Percentiles rank a stretch among this genome's conserved stretches.
Evolutionary conservation across 1,140 invertebrate genomes (phyloP).

Genomic region (Ylistrum balloti): DNA sequence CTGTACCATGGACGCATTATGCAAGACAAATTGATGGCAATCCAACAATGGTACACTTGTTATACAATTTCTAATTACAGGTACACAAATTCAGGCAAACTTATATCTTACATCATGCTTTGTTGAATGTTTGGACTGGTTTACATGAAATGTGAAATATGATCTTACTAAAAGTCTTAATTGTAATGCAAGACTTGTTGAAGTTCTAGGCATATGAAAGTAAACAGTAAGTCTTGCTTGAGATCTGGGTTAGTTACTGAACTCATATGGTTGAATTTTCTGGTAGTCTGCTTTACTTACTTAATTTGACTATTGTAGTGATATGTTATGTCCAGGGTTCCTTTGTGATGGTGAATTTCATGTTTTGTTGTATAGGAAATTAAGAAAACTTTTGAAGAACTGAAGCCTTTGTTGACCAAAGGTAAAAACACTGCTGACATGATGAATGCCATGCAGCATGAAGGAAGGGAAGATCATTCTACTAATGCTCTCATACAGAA

Average conservation of each 20-base stretch:
- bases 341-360: neutral
- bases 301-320: no score
- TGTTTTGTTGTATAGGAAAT: slow-evolving; percentile 68
- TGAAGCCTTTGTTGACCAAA: slow-evolving; percentile 66
- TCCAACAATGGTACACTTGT: no score
- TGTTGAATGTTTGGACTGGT: no score
- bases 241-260: no score
- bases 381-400: slow-evolving; percentile 68
- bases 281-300: no score
- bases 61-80: no score
- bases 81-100: no score
- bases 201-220: no score
- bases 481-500: slow-evolving; percentile 64
- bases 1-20: no score
- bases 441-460: slow-evolving; percentile 52
- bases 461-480: slow-evolving; percentile 46
- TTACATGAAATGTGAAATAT: neutral
- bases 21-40: no score
- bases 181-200: neutral
- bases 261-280: neutral
- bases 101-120: no score
- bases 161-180: neutral
- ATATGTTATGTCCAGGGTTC: neutral
- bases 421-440: slow-evolving; percentile 52
- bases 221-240: no score